These are phyloP conservation scores for Atherinomorus stipes DNA, from an alignment of 2,113 vertebrate genomes.

Conservation along the genomic window DNA sequence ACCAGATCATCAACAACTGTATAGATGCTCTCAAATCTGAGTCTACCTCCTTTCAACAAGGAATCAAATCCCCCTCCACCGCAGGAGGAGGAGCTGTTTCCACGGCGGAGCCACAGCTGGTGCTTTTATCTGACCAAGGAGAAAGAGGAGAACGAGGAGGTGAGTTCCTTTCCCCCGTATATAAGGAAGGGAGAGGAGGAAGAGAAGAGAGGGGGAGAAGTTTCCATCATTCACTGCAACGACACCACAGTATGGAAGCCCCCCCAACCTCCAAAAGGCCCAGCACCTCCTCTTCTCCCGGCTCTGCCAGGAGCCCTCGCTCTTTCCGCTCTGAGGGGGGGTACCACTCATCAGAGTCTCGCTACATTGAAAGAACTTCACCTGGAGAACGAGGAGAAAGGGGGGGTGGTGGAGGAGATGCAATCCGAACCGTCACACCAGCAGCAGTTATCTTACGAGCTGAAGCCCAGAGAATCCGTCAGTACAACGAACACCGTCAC, in stretches of 20 bases:
- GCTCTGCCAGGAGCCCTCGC: slow-evolving; percentile 91
- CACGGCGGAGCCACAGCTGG: slow-evolving; percentile 90
- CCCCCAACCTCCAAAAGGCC: slow-evolving; percentile 87
- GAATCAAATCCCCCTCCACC: slow-evolving; percentile 84
- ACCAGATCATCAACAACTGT: slow-evolving; percentile 99
- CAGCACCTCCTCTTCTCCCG: slow-evolving; percentile 89
- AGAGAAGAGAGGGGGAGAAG: slow-evolving; percentile 76
- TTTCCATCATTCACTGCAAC: slow-evolving; percentile 90
- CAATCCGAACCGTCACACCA: slow-evolving; percentile 92
- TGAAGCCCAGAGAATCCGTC: slow-evolving; percentile 93
- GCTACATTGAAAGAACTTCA: slow-evolving; percentile 93
- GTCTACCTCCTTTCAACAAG: slow-evolving; percentile 94
- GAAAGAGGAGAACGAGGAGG: slow-evolving; percentile 63
- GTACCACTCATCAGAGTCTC: slow-evolving; percentile 89
- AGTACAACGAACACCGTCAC: slow-evolving; percentile 94
- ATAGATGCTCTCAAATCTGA: slow-evolving; percentile 98
- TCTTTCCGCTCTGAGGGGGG: slow-evolving; percentile 90
- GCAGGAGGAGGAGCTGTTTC: slow-evolving; percentile 85
- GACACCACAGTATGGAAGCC: slow-evolving; percentile 93
- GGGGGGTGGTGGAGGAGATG: slow-evolving; percentile 73
- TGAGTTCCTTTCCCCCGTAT: slow-evolving; percentile 91
- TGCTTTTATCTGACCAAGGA: slow-evolving; percentile 92
- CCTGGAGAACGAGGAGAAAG: slow-evolving; percentile 78
- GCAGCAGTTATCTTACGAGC: slow-evolving; percentile 89
- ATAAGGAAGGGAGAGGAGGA: slow-evolving; percentile 85